phyloP scores from a whole-genome alignment of 2,888 invertebrate genomes.

The Hyppa rectilinea region DNA sequence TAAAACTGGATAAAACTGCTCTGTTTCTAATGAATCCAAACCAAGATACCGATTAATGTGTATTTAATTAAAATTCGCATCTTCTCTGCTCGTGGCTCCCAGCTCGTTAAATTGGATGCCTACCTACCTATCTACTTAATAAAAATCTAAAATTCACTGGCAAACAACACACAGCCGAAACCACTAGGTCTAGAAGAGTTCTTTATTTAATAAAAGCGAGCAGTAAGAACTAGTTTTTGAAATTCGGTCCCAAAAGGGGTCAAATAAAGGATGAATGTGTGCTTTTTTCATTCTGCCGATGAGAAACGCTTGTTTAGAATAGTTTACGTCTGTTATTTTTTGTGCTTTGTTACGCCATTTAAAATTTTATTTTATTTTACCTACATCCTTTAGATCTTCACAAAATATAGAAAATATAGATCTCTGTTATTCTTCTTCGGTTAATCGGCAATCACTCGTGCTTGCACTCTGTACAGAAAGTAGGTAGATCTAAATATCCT shows the following conservation, averaged over 20 bases:
- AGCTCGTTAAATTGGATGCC: constrained; percentile 4
- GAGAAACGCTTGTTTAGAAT: not conserved
- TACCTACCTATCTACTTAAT: not conserved
- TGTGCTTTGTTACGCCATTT: not conserved
- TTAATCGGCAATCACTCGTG: not conserved
- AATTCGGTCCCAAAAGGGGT: not conserved
- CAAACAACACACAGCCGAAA: not conserved
- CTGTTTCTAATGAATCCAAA: constrained; percentile 22
- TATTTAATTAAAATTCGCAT: constrained; percentile 30
- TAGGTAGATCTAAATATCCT: not conserved
- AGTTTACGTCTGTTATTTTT: not conserved
- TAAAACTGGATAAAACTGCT: constrained; percentile 28
- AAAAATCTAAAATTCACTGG: not conserved
- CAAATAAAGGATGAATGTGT: not conserved
- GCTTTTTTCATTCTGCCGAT: too few relatives aligned
- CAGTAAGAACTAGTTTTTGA: not conserved
- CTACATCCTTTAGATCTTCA: too few relatives aligned
- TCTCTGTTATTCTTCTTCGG: not conserved
- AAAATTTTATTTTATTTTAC: too few relatives aligned
- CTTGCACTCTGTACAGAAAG: not conserved
- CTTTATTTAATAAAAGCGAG: not conserved
- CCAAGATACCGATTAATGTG: constrained; percentile 3
- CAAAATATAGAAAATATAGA: too few relatives aligned
- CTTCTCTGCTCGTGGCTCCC: not conserved
- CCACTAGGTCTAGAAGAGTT: too few relatives aligned